Conservation (phyloP, 2,888 invertebrate genomes). For the Xanthostigma xanthostigma region DNA sequence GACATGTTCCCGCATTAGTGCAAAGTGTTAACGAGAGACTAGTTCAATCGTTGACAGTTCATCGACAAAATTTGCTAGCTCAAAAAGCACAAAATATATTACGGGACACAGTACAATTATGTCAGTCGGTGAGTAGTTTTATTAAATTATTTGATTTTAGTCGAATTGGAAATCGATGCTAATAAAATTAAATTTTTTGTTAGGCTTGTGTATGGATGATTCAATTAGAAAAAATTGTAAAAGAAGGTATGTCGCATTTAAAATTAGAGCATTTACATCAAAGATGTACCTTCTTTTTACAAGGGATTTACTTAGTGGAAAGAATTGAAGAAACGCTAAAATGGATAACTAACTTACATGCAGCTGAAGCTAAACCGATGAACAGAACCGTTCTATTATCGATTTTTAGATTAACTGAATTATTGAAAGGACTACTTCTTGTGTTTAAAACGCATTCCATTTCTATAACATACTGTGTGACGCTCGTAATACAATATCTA, state of each 20-base stretch:
- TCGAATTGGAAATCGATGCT: slow-evolving; percentile 26
- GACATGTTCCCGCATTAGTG: slow-evolving; percentile 42
- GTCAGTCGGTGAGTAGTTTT: slow-evolving; percentile 27
- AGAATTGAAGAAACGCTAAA: slow-evolving; percentile 32
- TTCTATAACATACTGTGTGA: slow-evolving; percentile 54
- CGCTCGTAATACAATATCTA: slow-evolving; percentile 66
- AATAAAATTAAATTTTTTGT: slow-evolving; percentile 18
- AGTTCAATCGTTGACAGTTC: slow-evolving; percentile 19
- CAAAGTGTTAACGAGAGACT: slow-evolving; percentile 33
- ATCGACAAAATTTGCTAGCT: slow-evolving; percentile 39
- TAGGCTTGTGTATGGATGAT: slow-evolving; percentile 46
- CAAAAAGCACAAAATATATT: slow-evolving; percentile 40
- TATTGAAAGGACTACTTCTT: slow-evolving; percentile 61
- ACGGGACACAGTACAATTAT: slow-evolving; percentile 41
- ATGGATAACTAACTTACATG: slow-evolving; percentile 54
- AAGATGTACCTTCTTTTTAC: slow-evolving; percentile 36
- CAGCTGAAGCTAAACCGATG: slow-evolving; percentile 57
- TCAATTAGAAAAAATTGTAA: slow-evolving; percentile 37
- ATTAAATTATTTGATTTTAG: too few species aligned
- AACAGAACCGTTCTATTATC: slow-evolving; percentile 57
- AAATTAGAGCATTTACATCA: slow-evolving; percentile 38
- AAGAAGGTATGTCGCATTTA: slow-evolving; percentile 30
- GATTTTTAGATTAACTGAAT: slow-evolving; percentile 67
- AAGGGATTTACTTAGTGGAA: slow-evolving; percentile 29
- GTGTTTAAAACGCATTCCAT: slow-evolving; percentile 52